Percentiles rank a stretch among this genome's conserved stretches.
phyloP scores from a whole-genome alignment of 2,797 vertebrate genomes.

The Halcyon leucocephala region DNA sequence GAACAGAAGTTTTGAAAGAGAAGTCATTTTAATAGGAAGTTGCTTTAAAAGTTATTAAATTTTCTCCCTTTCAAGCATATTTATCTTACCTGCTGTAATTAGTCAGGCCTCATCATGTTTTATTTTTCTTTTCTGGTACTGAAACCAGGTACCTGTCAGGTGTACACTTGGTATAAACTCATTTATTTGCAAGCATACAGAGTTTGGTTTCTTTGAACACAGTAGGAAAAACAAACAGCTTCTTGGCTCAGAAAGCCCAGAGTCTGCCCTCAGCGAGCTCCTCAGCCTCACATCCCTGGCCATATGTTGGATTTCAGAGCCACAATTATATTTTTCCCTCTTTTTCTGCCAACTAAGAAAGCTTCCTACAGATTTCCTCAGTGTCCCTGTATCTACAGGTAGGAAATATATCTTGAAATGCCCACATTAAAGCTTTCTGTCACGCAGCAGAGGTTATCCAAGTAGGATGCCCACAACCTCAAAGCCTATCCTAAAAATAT shows the following conservation, averaged over 20 bases:
- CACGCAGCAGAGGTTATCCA: not conserved
- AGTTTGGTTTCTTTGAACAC: not conserved
- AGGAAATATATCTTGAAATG: not conserved
- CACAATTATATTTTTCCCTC: not conserved
- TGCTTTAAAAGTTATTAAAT: not conserved
- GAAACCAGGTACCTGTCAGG: not conserved
- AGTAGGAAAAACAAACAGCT: not conserved
- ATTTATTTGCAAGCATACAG: not conserved
- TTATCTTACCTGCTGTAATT: not conserved
- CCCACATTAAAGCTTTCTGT: not conserved
- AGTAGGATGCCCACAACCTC: not conserved
- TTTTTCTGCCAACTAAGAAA: not conserved
- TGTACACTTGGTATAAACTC: not conserved
- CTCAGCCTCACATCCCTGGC: not conserved
- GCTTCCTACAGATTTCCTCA: not conserved
- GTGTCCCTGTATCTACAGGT: not conserved
- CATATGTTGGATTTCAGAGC: not conserved
- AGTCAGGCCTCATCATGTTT: not conserved
- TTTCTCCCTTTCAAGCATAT: not conserved
- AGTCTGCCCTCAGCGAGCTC: not conserved
- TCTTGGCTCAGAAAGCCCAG: not conserved
- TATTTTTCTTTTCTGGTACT: not conserved
- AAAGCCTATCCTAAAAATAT: not conserved
- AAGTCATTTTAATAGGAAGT: not conserved
- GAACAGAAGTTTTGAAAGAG: not conserved